These are phyloP conservation scores for Paradisaea rubra DNA, from an alignment of 2,113 vertebrate species.

Conservation along the genomic window DNA sequence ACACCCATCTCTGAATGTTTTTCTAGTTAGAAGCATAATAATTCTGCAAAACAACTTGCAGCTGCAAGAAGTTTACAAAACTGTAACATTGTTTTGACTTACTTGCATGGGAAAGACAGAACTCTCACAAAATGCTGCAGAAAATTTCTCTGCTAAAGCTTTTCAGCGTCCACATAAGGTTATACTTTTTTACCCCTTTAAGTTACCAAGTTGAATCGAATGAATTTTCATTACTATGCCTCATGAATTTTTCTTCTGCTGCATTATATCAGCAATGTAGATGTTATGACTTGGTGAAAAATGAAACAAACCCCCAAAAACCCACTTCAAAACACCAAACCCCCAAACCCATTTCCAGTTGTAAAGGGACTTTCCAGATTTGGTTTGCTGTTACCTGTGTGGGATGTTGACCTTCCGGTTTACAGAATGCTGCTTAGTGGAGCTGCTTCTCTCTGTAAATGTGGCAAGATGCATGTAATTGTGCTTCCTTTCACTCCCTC, in stretches of 20 bases:
- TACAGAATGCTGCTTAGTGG: background rate
- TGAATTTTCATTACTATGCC: background rate
- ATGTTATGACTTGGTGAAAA: background rate
- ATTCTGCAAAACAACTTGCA: too few species aligned
- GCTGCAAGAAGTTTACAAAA: too few species aligned
- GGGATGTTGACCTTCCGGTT: background rate
- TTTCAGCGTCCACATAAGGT: background rate
- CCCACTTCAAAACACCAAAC: background rate
- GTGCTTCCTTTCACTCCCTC: background rate
- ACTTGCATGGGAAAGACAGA: too few species aligned
- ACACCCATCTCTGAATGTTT: too few species aligned
- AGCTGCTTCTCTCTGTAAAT: background rate
- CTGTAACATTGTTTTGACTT: too few species aligned
- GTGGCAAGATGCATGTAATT: background rate
- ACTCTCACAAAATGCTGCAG: too few species aligned
- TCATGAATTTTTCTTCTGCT: background rate
- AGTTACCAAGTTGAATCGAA: background rate
- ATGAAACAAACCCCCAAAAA: background rate
- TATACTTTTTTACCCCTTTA: background rate
- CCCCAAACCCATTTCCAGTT: background rate
- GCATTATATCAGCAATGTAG: background rate
- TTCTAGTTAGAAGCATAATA: too few species aligned
- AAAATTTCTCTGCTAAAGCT: too few species aligned
- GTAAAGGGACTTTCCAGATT: background rate
- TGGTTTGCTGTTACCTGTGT: accelerated